A percentile compares a stretch with the other conserved stretches of the same genome.
These are phyloP conservation scores for Ostrea denselamellosa DNA, from an alignment of 1,140 invertebrate species.

Conservation along the genomic window DNA sequence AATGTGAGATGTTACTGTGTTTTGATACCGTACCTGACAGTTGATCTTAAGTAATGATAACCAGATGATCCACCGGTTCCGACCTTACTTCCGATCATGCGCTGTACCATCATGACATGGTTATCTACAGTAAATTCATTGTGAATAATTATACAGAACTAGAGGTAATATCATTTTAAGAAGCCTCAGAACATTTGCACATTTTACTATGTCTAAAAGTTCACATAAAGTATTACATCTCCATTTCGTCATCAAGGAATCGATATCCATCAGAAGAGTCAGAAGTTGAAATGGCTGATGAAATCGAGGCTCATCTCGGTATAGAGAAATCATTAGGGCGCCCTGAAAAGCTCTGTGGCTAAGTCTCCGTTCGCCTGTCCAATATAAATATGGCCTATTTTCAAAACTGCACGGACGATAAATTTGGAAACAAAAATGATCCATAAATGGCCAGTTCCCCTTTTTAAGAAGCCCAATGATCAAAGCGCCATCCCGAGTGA, in stretches of 20 bases:
- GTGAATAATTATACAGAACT: not conserved
- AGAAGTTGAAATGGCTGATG: conserved; percentile 97
- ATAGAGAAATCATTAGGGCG: conserved; percentile 98
- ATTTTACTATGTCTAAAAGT: not conserved
- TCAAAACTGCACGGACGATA: too few species aligned
- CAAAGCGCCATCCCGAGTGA: too few species aligned
- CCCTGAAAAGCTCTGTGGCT: conserved; percentile 95
- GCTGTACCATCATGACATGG: conserved; percentile 98
- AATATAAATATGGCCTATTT: too few species aligned
- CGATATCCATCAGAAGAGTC: conserved; percentile 96
- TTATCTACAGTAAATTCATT: conserved; percentile 86
- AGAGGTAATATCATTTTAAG: not conserved
- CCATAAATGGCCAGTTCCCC: too few species aligned
- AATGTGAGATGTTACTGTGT: not conserved
- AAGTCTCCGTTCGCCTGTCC: conserved; percentile 89
- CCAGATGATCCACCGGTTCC: conserved; percentile 99
- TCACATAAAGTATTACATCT: conserved; percentile 88
- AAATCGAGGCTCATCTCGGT: conserved; percentile 96
- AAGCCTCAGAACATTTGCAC: not conserved
- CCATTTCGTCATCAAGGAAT: conserved; percentile 99
- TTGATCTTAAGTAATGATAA: conserved; percentile 98
- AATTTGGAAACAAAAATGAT: too few species aligned
- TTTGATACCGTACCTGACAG: conserved; percentile 87
- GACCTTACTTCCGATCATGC: conserved; percentile 98
- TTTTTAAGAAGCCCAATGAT: too few species aligned